A percentile compares a stretch with the other conserved stretches of the same genome.
Evolutionary conservation across 2,797 vertebrate species (phyloP).

Genomic region (Ctenopoma multispine): DNA sequence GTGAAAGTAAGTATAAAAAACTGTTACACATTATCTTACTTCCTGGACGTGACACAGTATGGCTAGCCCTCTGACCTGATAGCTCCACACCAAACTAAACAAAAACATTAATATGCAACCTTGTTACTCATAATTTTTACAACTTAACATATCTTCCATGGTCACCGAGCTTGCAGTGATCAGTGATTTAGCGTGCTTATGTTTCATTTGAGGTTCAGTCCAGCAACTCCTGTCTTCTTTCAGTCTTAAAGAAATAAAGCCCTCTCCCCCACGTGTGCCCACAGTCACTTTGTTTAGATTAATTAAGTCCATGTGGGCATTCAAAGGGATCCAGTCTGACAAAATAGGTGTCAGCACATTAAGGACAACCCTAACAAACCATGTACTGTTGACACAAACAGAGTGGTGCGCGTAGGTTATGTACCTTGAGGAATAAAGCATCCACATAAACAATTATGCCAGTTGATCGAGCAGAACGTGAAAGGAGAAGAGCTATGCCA

Average conservation of each 20-base stretch:
- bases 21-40: slow-evolving; percentile 74
- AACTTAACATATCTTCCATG: not conserved
- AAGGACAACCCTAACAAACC: slow-evolving; percentile 51
- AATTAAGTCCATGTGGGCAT: slow-evolving; percentile 74
- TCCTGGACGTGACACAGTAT: slow-evolving; percentile 50
- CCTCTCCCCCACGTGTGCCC: slow-evolving; percentile 39
- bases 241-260: slow-evolving; percentile 22
- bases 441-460: not conserved
- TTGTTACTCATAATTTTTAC: not conserved
- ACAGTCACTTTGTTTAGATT: slow-evolving; percentile 69
- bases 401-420: slow-evolving; percentile 41
- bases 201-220: slow-evolving; percentile 36
- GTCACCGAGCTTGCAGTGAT: not conserved
- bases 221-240: slow-evolving; percentile 25
- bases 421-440: slow-evolving; percentile 28
- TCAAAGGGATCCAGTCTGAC: slow-evolving; percentile 49
- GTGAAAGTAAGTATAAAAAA: slow-evolving; percentile 59
- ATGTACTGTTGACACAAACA: slow-evolving; percentile 62
- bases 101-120: not conserved
- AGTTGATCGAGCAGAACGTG: not conserved
- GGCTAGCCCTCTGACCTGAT: slow-evolving; percentile 4
- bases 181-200: slow-evolving; percentile 7
- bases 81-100: not conserved
- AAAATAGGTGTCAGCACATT: slow-evolving; percentile 79
- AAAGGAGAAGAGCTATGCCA: not conserved